Evolutionary conservation across 2,888 invertebrate genomes (phyloP).

Genomic region (Drosophila flavopinicola): DNA sequence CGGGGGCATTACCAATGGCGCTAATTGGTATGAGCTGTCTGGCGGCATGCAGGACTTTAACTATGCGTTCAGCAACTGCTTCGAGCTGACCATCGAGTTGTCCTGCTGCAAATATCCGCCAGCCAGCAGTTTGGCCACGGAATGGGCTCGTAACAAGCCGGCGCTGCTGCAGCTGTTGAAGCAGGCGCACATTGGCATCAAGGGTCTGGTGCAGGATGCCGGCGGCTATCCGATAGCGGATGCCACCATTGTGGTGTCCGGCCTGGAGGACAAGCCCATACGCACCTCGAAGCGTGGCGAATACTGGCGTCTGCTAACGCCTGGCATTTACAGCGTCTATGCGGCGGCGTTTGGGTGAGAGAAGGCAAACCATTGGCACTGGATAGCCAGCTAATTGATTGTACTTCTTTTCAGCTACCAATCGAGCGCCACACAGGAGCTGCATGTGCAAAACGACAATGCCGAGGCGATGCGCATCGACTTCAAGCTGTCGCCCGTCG

Average conservation of each 20-base stretch:
- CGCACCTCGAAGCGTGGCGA: constrained; percentile 92
- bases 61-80: constrained; percentile 96
- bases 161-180: constrained; percentile 94
- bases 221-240: constrained; percentile 85
- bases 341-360: constrained; percentile 90
- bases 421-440: constrained; percentile 83
- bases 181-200: constrained; percentile 90
- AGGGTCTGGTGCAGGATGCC: constrained; percentile 84
- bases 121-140: constrained; percentile 88
- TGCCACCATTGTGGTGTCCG: constrained; percentile 91
- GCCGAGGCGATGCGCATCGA: constrained; percentile 82
- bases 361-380: too few relatives aligned
- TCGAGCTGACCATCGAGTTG: constrained; percentile 98
- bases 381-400: neutral
- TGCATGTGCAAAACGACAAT: constrained; percentile 83
- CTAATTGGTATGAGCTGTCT: constrained; percentile 94
- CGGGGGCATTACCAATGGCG: constrained; percentile 95
- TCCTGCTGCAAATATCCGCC: constrained; percentile 97
- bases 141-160: constrained; percentile 95
- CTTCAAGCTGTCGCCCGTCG: constrained; percentile 82
- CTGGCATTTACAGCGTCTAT: constrained; percentile 92
- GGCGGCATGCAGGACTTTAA: constrained; percentile 99
- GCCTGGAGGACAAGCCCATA: constrained; percentile 91
- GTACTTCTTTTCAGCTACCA: constrained; percentile 84
- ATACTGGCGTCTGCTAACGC: constrained; percentile 96